Conservation (phyloP, 2,113 vertebrate genomes). For the Suricata suricatta region DNA sequence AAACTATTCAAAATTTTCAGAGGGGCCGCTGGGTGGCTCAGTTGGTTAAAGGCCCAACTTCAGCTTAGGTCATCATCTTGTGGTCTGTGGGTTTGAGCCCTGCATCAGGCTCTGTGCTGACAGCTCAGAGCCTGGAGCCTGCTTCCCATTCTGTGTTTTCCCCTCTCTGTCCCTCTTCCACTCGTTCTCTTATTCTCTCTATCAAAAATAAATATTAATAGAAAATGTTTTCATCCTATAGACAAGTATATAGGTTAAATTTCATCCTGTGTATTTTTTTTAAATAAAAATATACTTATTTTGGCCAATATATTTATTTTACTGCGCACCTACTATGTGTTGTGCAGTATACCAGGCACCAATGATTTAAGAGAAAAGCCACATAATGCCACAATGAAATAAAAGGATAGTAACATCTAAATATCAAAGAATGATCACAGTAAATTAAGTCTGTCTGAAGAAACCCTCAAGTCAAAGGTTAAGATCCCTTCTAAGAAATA, state of each 20-base stretch:
- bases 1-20: background rate
- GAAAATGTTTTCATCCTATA: slow-evolving; percentile 1
- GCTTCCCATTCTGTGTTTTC: no score
- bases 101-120: no score
- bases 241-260: background rate
- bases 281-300: slow-evolving; percentile 42
- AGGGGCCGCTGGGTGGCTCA: no score
- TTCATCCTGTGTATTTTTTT: background rate
- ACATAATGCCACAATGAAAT: slow-evolving; percentile 1
- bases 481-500: slow-evolving; percentile 34
- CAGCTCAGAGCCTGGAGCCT: no score
- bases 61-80: no score
- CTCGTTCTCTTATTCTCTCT: no score
- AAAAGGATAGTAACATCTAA: slow-evolving; percentile 29
- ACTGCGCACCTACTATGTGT: slow-evolving; percentile 16
- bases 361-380: background rate
- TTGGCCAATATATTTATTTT: slow-evolving; percentile 29
- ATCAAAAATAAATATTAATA: background rate
- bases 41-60: no score
- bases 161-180: no score
- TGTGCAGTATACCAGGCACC: background rate
- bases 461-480: slow-evolving; percentile 17
- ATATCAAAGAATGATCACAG: slow-evolving; percentile 6
- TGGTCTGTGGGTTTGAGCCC: no score
- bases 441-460: slow-evolving; percentile 42